phyloP scores from a whole-genome alignment of 2,797 vertebrate genomes.

The Zenarchopterus dispar region DNA sequence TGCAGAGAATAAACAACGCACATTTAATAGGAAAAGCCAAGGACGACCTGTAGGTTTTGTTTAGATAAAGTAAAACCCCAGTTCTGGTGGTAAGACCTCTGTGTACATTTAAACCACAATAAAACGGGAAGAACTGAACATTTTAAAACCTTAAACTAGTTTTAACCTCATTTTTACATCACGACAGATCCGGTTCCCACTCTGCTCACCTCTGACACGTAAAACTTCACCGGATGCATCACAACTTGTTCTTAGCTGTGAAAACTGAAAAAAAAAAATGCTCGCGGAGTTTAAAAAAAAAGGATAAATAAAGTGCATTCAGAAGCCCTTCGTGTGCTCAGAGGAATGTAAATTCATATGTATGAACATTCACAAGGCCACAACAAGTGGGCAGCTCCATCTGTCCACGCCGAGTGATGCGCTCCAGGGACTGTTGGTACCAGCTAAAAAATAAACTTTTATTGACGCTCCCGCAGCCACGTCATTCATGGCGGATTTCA shows the following conservation, averaged over 20 bases:
- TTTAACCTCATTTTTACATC: neutral
- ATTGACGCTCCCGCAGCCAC: neutral
- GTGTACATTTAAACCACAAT: no score
- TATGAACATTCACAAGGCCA: neutral
- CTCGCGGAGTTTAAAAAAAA: no score
- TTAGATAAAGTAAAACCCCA: no score
- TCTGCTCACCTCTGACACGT: no score
- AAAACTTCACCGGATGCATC: neutral
- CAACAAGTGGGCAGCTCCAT: neutral
- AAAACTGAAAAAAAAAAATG: neutral
- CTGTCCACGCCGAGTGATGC: neutral
- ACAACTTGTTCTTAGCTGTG: no score
- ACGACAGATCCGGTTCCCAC: neutral
- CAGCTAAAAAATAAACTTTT: neutral
- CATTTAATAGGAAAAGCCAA: no score
- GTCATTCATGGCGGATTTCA: slow-evolving; percentile 1
- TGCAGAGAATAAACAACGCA: no score
- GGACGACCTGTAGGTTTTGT: no score
- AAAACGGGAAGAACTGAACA: no score
- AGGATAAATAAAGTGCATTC: no score
- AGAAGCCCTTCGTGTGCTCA: neutral
- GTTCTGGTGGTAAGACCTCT: no score
- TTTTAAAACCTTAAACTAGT: no score
- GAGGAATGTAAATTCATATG: neutral
- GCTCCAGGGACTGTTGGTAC: neutral